Percentiles rank a stretch among this genome's conserved stretches.
These are phyloP conservation scores for Caenorhabditis sp. DNA, from an alignment of 2,888 invertebrate genomes.

Conservation along the genomic window DNA sequence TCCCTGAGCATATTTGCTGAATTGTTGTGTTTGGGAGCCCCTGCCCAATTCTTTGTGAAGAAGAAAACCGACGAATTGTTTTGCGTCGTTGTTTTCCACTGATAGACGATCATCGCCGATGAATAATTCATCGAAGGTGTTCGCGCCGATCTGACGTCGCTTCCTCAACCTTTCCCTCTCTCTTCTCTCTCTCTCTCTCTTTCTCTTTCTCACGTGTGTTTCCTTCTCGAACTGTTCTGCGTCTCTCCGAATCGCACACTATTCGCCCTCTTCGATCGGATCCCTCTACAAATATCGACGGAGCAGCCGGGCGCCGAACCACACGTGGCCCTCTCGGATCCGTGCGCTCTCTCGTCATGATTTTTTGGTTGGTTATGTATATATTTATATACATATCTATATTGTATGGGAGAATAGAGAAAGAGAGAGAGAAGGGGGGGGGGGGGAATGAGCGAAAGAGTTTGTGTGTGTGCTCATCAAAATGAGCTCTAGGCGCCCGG, in stretches of 20 bases:
- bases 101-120: background rate
- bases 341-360: slow-evolving; percentile 21
- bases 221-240: slow-evolving; percentile 10
- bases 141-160: background rate
- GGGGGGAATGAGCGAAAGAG: slow-evolving; percentile 1
- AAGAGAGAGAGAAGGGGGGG: slow-evolving; percentile 6
- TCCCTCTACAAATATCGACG: slow-evolving; percentile 36
- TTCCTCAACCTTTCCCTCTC: background rate
- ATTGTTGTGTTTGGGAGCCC: slow-evolving; percentile 11
- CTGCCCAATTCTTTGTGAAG: background rate
- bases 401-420: slow-evolving; percentile 24
- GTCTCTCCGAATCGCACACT: slow-evolving; percentile 9
- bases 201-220: background rate
- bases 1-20: slow-evolving; percentile 9
- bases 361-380: slow-evolving; percentile 50
- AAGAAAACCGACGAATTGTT: background rate
- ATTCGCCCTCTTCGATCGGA: background rate
- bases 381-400: slow-evolving; percentile 38
- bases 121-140: background rate
- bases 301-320: slow-evolving; percentile 11
- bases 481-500: slow-evolving; percentile 38
- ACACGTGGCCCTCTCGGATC: slow-evolving; percentile 19
- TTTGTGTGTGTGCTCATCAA: slow-evolving; percentile 51
- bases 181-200: slow-evolving; percentile 15
- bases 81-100: background rate